Percentiles rank a stretch among this genome's conserved stretches.
phyloP scores from a whole-genome alignment of 2,888 invertebrate genomes.

The Andrena fulva region DNA sequence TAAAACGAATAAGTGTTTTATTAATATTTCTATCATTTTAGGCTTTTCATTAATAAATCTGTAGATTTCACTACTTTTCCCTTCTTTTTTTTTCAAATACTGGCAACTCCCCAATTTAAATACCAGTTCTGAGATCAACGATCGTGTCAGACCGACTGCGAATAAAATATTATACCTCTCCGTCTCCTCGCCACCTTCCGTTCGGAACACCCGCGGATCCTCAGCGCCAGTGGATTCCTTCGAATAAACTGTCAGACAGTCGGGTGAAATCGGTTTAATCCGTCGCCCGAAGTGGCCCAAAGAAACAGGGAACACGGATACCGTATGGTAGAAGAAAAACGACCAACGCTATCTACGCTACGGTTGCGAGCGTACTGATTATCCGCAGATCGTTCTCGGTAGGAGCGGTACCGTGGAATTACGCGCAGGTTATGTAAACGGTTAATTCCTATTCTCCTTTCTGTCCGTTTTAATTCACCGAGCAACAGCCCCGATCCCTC shows the following conservation, averaged over 20 bases:
- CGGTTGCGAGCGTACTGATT: conserved; percentile 49
- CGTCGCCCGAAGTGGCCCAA: neutral
- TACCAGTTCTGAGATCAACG: conserved; percentile 32
- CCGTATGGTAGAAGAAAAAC: neutral
- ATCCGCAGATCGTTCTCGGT: conserved; percentile 34
- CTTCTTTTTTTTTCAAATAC: too few species aligned
- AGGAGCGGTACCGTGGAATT: conserved; percentile 44
- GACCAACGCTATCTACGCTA: conserved; percentile 9
- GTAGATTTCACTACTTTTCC: too few species aligned
- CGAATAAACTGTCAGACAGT: neutral
- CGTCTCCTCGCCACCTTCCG: too few species aligned
- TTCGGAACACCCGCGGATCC: neutral
- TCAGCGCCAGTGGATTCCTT: neutral
- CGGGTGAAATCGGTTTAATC: neutral
- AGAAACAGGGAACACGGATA: neutral
- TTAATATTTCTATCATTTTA: too few species aligned
- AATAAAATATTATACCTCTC: conserved; percentile 16
- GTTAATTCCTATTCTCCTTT: conserved; percentile 48
- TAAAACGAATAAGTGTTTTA: too few species aligned
- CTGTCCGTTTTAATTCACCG: conserved; percentile 23
- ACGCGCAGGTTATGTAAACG: conserved; percentile 61
- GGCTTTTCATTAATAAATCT: too few species aligned
- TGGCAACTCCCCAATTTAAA: too few species aligned
- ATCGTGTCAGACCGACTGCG: conserved; percentile 21
- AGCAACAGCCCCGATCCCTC: neutral